Conservation (phyloP, 2,797 vertebrate genomes). For the Sebastes flavidus region DNA sequence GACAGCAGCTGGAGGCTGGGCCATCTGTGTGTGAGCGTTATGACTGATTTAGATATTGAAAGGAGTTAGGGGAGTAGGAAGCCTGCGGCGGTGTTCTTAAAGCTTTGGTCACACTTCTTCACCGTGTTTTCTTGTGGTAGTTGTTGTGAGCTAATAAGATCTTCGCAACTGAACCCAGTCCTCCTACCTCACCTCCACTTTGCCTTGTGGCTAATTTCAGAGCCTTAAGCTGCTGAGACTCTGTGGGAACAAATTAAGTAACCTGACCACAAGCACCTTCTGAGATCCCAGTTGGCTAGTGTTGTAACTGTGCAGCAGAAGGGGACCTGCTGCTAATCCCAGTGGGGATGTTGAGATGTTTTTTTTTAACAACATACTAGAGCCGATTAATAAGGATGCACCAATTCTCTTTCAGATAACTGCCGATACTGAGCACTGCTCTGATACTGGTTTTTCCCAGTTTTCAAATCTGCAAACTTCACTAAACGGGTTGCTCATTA, state of each 20-base stretch:
- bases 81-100: conserved; percentile 1
- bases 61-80: conserved; percentile 4
- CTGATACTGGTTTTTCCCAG: neutral
- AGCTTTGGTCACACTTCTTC: conserved; percentile 23
- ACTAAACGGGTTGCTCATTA: neutral
- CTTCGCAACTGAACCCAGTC: conserved; percentile 45
- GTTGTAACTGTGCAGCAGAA: neutral
- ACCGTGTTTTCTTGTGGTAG: conserved; percentile 13
- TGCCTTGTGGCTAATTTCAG: conserved; percentile 69
- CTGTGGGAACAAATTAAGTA: conserved; percentile 61
- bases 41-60: conserved; percentile 20
- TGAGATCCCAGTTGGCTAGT: conserved; percentile 9
- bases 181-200: conserved; percentile 12
- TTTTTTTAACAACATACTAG: neutral
- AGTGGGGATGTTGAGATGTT: neutral
- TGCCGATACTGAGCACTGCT: neutral
- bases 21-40: neutral
- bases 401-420: neutral
- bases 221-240: conserved; percentile 69
- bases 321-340: neutral
- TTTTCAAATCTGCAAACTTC: neutral
- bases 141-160: conserved; percentile 62
- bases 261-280: conserved; percentile 27
- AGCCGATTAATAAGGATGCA: neutral
- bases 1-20: neutral